Conservation (phyloP, 2,113 vertebrate genomes). For the Anoura caudifer region DNA sequence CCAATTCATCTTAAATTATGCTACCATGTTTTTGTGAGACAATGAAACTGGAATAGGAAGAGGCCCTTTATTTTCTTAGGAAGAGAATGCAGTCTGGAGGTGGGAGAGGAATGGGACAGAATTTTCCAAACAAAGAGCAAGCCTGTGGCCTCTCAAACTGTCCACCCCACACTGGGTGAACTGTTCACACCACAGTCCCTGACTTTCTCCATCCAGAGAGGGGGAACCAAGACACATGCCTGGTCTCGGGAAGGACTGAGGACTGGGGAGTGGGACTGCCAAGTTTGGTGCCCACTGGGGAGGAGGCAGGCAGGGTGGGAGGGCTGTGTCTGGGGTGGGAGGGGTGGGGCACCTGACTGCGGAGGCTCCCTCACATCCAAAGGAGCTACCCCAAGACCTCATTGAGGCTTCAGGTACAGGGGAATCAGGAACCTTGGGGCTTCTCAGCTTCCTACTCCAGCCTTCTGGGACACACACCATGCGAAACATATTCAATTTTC, state of each 20-base stretch:
- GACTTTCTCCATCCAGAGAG: background rate
- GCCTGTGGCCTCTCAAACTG: slow-evolving; percentile 36
- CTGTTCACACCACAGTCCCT: background rate
- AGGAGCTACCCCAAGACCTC: background rate
- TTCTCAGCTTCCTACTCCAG: background rate
- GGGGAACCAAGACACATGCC: background rate
- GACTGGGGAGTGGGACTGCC: background rate
- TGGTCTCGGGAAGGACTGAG: background rate
- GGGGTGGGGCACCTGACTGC: background rate
- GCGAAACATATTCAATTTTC: background rate
- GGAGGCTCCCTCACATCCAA: background rate
- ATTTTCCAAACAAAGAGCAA: slow-evolving; percentile 45
- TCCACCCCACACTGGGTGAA: background rate
- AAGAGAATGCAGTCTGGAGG: slow-evolving; percentile 19
- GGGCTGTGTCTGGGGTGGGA: background rate
- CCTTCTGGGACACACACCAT: background rate
- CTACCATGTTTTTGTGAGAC: slow-evolving; percentile 21
- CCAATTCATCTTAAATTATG: background rate
- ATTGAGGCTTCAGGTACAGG: background rate
- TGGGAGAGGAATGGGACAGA: slow-evolving; percentile 39
- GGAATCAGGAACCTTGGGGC: background rate
- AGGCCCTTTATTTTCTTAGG: slow-evolving; percentile 57
- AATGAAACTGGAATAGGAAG: slow-evolving; percentile 33
- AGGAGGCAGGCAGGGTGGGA: background rate
- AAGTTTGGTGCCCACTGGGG: background rate